These are phyloP conservation scores for Chaetogeoica ovagalla DNA, from an alignment of 2,888 invertebrate species.

Conservation along the genomic window DNA sequence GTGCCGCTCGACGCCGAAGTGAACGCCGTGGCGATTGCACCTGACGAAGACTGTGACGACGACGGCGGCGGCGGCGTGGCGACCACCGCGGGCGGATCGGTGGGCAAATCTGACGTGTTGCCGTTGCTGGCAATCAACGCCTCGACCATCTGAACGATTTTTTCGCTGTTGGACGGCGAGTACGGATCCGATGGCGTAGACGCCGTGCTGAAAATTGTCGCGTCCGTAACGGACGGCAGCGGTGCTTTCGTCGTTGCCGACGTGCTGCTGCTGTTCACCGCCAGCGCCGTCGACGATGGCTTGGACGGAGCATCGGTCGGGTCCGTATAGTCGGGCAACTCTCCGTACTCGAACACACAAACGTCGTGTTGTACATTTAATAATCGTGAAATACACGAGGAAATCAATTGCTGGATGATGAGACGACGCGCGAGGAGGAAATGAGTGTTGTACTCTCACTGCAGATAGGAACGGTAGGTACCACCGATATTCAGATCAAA, in stretches of 20 bases:
- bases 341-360: constrained; percentile 20
- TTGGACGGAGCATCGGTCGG: constrained; percentile 3
- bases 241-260: background rate
- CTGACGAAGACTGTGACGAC: constrained; percentile 39
- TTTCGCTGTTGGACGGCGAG: constrained; percentile 33
- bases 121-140: constrained; percentile 49
- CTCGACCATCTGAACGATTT: constrained; percentile 50
- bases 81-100: background rate
- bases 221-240: background rate
- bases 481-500: too few relatives aligned
- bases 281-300: background rate
- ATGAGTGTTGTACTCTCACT: too few relatives aligned
- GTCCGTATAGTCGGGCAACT: constrained; percentile 57
- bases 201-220: background rate
- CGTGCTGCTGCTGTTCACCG: background rate
- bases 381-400: too few relatives aligned
- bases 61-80: background rate
- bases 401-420: too few relatives aligned
- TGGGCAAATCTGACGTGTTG: constrained; percentile 39
- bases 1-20: background rate
- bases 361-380: too few relatives aligned
- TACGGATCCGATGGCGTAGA: constrained; percentile 14
- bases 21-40: constrained; percentile 40
- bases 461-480: too few relatives aligned
- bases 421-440: too few relatives aligned